A percentile compares a stretch with the other conserved stretches of the same genome.
Evolutionary conservation across 2,797 vertebrate genomes (phyloP).

Genomic region (Morus bassanus): DNA sequence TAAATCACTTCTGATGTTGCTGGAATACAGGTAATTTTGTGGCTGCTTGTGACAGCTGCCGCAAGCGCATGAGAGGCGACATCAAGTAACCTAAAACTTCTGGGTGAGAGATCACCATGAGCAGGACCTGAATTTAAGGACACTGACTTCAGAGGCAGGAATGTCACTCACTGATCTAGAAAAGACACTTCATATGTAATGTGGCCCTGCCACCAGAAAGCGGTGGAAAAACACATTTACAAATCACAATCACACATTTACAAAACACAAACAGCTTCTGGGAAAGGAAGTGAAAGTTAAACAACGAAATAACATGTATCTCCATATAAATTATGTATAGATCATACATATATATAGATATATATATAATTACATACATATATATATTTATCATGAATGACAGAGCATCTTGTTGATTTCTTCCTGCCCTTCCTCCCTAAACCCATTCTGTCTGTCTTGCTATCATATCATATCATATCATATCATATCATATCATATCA

Average conservation of each 20-base stretch:
- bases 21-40: background rate
- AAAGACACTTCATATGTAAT: background rate
- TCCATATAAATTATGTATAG: background rate
- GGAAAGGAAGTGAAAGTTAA: background rate
- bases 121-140: background rate
- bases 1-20: background rate
- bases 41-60: conserved; percentile 1
- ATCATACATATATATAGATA: background rate
- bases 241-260: background rate
- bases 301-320: background rate
- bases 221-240: background rate
- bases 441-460: background rate
- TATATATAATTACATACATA: background rate
- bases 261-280: background rate
- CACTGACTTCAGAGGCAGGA: background rate
- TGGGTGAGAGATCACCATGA: background rate
- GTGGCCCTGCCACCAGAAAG: background rate
- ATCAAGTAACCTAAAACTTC: background rate
- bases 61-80: background rate
- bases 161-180: background rate
- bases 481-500: too few species aligned
- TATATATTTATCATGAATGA: background rate
- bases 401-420: background rate
- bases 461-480: background rate
- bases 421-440: background rate